phyloP scores from a whole-genome alignment of 2,888 invertebrate genomes.

The Cyrtodaria siliqua region DNA sequence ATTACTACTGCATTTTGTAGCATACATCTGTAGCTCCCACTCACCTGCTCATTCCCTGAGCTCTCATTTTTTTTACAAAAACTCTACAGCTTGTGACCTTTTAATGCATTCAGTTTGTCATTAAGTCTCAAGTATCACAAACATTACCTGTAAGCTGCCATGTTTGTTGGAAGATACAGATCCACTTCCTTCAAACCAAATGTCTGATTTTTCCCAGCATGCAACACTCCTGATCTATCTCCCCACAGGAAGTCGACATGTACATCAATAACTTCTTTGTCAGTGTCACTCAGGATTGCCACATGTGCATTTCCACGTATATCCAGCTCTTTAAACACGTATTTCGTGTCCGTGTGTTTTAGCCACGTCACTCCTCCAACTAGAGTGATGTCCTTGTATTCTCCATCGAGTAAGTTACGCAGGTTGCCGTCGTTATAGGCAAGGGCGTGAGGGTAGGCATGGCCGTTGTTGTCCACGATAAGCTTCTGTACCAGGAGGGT shows the following conservation, averaged over 20 bases:
- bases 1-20: no score
- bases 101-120: no score
- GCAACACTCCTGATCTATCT: conserved; percentile 74
- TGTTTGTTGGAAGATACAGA: conserved; percentile 73
- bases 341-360: conserved; percentile 49
- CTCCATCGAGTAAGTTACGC: conserved; percentile 68
- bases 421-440: conserved; percentile 43
- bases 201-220: conserved; percentile 69
- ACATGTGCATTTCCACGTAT: conserved; percentile 76
- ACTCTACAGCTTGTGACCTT: no score
- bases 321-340: conserved; percentile 66
- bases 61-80: no score
- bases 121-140: no score
- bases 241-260: conserved; percentile 63
- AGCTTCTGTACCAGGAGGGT: conserved; percentile 53
- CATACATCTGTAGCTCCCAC: no score
- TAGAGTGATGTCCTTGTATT: conserved; percentile 65
- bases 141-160: conserved; percentile 77
- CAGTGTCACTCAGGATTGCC: conserved; percentile 73
- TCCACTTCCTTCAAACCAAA: conserved; percentile 69
- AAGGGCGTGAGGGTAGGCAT: conserved; percentile 66
- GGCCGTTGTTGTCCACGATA: conserved; percentile 70
- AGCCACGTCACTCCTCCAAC: conserved; percentile 78
- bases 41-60: no score
- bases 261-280: conserved; percentile 47